Evolutionary conservation across 1,140 invertebrate genomes (phyloP), one percentile per base, ranked within the genome.

Genomic region (Arion vulgaris): DNA sequence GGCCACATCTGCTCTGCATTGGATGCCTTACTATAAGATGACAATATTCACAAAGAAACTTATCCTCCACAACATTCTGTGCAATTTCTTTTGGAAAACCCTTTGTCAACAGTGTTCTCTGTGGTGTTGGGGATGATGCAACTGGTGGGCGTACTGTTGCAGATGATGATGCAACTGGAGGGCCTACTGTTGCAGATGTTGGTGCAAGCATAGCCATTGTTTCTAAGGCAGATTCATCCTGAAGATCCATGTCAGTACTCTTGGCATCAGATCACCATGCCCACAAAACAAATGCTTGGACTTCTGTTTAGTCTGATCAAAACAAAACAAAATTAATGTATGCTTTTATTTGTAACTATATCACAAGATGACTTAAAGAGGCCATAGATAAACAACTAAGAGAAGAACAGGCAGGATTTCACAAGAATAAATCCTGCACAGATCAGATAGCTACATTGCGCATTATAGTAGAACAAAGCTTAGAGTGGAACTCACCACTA

Each of bases 11-110:
- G 45, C 78, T 80, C 68, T 80, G 78, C 66, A 80, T 41, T 15
- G 78, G 78, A 28, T 80, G 23, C 26, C 78, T 39, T 41, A 80
- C 32, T n/a, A 80, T 71, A 32, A 41, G 34, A 28, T 69, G 38
- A 80, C 78, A 80, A 36, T 71, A 32, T 32, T 34, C 68, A 71
- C 78, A 80, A 23, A 71, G 78, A 80, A 80, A 80, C 68, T 80
- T 80, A 9, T 80, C 78, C 45, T 69, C 78, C 2, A 71, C 78
- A 0, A 23, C 39, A 17, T 32, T 49, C 32, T 62, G 32, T 15
- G 36, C 34, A 71, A 80, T 45, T 23, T 69, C 11, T 38, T 80
- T 80, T 7, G 78, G 66, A 51, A 41, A 80, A 49, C 66, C 78
- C 41, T 66, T 66, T 32, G 28, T n/a, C n/a, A 17, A n/a, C 4